Conservation (phyloP, 2,797 vertebrate species). For the Tangara arthus region DNA sequence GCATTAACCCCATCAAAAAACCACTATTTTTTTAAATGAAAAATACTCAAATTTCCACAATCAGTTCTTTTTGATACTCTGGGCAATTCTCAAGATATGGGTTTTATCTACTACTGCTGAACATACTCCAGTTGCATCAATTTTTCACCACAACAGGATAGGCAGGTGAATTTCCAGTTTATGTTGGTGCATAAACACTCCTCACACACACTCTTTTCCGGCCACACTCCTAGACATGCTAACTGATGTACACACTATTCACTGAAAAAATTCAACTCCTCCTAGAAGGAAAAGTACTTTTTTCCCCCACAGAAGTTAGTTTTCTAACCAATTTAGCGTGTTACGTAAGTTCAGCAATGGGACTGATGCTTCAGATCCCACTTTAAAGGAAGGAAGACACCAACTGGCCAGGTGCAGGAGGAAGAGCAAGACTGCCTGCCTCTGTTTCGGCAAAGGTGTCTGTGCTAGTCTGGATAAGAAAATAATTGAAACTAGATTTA, state of each 20-base stretch:
- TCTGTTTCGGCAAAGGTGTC: background rate
- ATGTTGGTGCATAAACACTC: background rate
- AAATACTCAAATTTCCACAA: background rate
- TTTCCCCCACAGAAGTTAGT: rapidly evolving
- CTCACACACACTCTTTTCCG: background rate
- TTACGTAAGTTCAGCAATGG: background rate
- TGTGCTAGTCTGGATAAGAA: background rate
- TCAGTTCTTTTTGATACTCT: background rate
- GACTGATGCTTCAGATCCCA: background rate
- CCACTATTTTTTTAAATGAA: rapidly evolving
- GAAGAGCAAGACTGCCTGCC: background rate
- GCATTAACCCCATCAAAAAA: background rate
- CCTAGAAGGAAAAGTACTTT: background rate
- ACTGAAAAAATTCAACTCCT: background rate
- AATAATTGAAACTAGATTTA: background rate
- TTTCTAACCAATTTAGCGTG: background rate
- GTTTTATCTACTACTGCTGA: background rate
- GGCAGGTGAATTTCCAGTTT: background rate
- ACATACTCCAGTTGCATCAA: background rate
- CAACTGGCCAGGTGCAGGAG: background rate
- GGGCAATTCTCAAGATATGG: background rate
- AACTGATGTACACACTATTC: background rate
- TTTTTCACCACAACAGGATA: background rate
- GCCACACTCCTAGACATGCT: background rate
- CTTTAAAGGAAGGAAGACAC: background rate